Evolutionary conservation across 1,140 invertebrate genomes (phyloP), one percentile per base, ranked within the genome.

Genomic region (Drosophila obscura): DNA sequence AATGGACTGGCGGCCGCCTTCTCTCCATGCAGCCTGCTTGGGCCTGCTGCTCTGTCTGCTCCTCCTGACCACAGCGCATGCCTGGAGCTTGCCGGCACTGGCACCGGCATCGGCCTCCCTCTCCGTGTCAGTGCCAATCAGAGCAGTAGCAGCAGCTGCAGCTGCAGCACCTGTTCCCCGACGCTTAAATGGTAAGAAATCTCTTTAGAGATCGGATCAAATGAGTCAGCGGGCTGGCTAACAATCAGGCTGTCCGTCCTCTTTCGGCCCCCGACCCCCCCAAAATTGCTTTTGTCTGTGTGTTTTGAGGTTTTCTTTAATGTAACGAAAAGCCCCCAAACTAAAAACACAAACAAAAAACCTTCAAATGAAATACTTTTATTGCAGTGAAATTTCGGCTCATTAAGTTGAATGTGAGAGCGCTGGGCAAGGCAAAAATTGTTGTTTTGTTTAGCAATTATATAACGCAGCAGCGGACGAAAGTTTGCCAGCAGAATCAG

Each of bases 331-430:
- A 69, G 53, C 13, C 9, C 35, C 55, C 43, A 51, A 77, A 60
- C 52, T 63, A 55, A 72, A 68, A 59, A 72, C 75, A 72, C 69
- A 64, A 57, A 67, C 74, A 77, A 49, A 79, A 59, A 79, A 63
- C 69, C 62, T 56, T 11, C 9, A 22, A 58, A 44, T 78, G 74
- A 85, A 87, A 61, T 69, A 62, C 56, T 82, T 85, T 87, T 87
- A 87, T 88, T 69, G 66, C 66, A 87, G 82, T 87, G 82, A 87
- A 87, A 87, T 85, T 85, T 87, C 64, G 65, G 69, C 80, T 88
- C 82, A 87, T 87, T 88, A 87, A 87, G 53, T 43, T 65, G 11
- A 68, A 62, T 87, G 78, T 87, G 82, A 87, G 82, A 85, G 82
- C 52, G 72, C 11, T 5, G 35, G 35, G 63, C 41, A 50, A 74